Percentiles rank a stretch among this genome's conserved stretches.
These are phyloP conservation scores for Melangyna quadrimaculata DNA, from an alignment of 2,888 invertebrate species.

Conservation along the genomic window DNA sequence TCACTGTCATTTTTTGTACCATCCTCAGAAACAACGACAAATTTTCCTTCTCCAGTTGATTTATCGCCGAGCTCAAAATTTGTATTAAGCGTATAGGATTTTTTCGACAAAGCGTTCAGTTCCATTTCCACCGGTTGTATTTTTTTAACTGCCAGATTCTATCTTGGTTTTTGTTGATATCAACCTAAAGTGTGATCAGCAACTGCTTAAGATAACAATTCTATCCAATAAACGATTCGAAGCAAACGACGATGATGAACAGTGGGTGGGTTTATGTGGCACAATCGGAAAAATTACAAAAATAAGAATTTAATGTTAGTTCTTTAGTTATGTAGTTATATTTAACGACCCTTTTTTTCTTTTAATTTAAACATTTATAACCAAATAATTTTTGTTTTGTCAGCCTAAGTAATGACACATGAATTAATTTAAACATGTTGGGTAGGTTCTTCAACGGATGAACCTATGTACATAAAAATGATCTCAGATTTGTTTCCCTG, in stretches of 20 bases:
- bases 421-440: no score
- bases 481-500: no score
- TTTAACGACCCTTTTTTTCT: no score
- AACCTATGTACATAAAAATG: no score
- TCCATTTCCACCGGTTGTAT: slow-evolving; percentile 77
- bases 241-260: neutral
- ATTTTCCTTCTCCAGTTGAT: slow-evolving; percentile 52
- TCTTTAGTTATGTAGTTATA: no score
- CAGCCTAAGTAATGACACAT: no score
- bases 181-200: slow-evolving; percentile 55
- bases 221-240: neutral
- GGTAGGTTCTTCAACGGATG: no score
- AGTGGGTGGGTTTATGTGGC: neutral
- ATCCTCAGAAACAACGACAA: slow-evolving; percentile 27
- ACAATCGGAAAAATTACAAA: neutral
- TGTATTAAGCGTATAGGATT: slow-evolving; percentile 79
- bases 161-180: slow-evolving; percentile 12
- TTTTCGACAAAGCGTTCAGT: slow-evolving; percentile 77
- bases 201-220: slow-evolving; percentile 43
- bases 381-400: no score
- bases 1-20: neutral
- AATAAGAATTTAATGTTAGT: neutral
- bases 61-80: slow-evolving; percentile 75
- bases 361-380: no score
- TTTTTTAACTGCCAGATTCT: neutral